Evolutionary conservation across 2,113 vertebrate species (phyloP).

Genomic region (Abramis brama): DNA sequence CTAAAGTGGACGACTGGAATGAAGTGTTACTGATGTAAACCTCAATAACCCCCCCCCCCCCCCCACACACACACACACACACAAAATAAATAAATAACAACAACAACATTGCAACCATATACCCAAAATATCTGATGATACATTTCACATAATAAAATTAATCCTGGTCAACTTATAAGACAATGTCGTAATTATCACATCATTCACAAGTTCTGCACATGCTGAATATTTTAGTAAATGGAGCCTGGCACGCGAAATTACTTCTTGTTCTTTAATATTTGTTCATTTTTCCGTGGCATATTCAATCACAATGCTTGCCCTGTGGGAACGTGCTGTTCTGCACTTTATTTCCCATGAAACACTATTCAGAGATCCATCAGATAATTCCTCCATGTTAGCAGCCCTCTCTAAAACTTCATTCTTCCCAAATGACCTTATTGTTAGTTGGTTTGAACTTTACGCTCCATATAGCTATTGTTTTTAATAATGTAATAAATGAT

Average conservation of each 20-base stretch:
- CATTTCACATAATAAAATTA: background rate
- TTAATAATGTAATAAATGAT: slow-evolving; percentile 7
- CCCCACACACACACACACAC: too few relatives aligned
- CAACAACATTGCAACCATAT: background rate
- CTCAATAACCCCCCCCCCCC: background rate
- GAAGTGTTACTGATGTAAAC: too few relatives aligned
- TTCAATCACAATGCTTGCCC: background rate
- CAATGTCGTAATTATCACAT: background rate
- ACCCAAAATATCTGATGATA: background rate
- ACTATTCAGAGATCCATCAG: slow-evolving; percentile 19
- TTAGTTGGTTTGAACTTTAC: background rate
- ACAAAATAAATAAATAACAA: too few relatives aligned
- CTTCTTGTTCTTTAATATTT: background rate
- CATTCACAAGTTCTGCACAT: background rate
- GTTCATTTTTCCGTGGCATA: background rate
- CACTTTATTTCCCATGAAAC: slow-evolving; percentile 14
- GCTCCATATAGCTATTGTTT: background rate
- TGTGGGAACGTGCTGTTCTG: slow-evolving; percentile 7
- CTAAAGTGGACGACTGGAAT: too few relatives aligned
- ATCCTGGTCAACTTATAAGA: background rate
- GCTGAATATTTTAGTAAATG: background rate
- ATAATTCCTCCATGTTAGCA: background rate
- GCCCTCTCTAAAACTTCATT: background rate
- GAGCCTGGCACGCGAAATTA: background rate
- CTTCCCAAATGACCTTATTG: background rate